Evolutionary conservation across 2,797 vertebrate genomes (phyloP), one percentile per base, ranked within the genome.

Genomic region (Kryptopterus vitreolus): DNA sequence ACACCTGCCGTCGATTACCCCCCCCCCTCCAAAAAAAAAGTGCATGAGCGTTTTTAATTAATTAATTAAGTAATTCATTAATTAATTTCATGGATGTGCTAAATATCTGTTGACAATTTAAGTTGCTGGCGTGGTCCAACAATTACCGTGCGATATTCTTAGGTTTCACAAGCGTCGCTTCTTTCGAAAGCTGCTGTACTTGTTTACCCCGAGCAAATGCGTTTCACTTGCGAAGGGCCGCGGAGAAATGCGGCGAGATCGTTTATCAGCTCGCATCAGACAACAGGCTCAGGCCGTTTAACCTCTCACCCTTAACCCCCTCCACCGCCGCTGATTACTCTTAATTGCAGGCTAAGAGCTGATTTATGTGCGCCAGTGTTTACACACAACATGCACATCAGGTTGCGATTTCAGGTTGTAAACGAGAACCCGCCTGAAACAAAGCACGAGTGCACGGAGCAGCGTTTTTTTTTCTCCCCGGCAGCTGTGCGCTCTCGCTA

Each of bases 291-390:
- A 63, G 80, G 79, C 75, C 73, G 33, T 82, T 86, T 84, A 81
- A 80, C 82, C 81, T 65, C 61, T 75, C 78, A 69, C 78, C 78
- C 43, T 81, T 83, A 58, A 81, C 76, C 77, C 68, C 68, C 65
- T 76, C n/a, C 70, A 82, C 73, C 55, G 65, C 48, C 61, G 62
- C 81, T 81, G 83, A 86, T 84, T 84, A 46, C 78, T 81, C 81
- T 70, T 57, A 80, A 79, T 58, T 76, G 76, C 66, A 74, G n/a
- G 79, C 69, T 80, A 78, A 66, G 75, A 53, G 65, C 72, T 29
- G 62, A 77, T 77, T 83, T 79, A 75, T 72, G 55, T 71, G 57
- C 63, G 75, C 33, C 35, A 61, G 69, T 72, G 76, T 77, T 83
- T 83, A 78, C 69, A 77, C 77, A 77, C 79, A 76, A 26, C 57